Evolutionary conservation across 1,140 invertebrate species (phyloP).

Genomic region (Diabrotica undecimpunctata): DNA sequence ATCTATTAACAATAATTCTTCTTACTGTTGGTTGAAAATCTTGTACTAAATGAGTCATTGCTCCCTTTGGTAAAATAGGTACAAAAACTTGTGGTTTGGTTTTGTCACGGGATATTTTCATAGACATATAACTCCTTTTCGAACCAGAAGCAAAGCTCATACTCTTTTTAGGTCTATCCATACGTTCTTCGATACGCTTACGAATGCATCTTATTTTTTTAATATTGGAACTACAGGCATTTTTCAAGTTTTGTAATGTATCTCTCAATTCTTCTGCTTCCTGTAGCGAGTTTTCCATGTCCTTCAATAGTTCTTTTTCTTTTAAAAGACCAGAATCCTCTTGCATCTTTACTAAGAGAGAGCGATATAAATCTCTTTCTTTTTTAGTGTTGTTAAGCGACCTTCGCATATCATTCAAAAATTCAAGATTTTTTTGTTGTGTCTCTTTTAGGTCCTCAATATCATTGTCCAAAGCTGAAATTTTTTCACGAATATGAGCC

Average conservation of each 20-base stretch:
- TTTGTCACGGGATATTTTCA: no score
- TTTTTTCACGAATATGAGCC: slow-evolving; percentile 44
- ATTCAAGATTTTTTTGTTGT: not conserved
- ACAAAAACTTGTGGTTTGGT: no score
- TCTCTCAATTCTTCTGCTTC: slow-evolving; percentile 13
- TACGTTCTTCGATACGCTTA: not conserved
- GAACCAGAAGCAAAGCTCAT: not conserved
- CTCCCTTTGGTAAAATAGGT: no score
- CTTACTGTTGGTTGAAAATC: no score
- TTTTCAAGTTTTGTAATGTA: slow-evolving; percentile 17
- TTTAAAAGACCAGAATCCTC: slow-evolving; percentile 29
- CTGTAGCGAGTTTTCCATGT: slow-evolving; percentile 25
- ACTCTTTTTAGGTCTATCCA: not conserved
- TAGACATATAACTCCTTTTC: no score
- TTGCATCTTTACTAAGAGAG: slow-evolving; percentile 17
- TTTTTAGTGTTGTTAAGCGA: slow-evolving; percentile 20
- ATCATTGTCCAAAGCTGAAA: slow-evolving; percentile 25
- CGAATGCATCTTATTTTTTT: slow-evolving; percentile 16
- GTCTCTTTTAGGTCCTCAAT: slow-evolving; percentile 18
- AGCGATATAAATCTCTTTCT: slow-evolving; percentile 19
- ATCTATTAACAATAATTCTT: no score
- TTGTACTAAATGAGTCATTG: no score
- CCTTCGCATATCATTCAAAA: not conserved
- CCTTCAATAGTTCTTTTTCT: slow-evolving; percentile 23
- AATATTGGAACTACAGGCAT: slow-evolving; percentile 17